Evolutionary conservation across 2,797 vertebrate genomes (phyloP).

Genomic region (Cyclura pinguis): DNA sequence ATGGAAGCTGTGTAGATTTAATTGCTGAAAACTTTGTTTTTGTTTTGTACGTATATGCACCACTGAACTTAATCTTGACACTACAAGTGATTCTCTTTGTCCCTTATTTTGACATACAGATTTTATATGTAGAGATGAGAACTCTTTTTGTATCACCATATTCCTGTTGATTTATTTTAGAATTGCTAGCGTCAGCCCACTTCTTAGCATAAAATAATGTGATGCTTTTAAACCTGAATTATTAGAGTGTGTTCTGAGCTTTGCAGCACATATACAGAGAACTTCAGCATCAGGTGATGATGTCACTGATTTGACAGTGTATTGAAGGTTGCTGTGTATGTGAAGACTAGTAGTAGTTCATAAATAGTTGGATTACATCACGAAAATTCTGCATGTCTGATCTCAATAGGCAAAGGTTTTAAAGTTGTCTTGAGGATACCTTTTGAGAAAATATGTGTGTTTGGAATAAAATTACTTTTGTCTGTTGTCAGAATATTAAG

Average conservation of each 20-base stretch:
- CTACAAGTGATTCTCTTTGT: not conserved
- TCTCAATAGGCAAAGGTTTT: not conserved
- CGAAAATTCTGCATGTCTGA: not conserved
- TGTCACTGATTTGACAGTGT: not conserved
- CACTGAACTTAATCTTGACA: not conserved
- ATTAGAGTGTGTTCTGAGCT: not conserved
- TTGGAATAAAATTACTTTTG: not conserved
- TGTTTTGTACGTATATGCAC: not conserved
- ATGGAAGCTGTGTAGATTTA: not conserved
- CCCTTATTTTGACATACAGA: not conserved
- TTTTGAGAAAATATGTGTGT: not conserved
- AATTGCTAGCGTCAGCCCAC: not conserved
- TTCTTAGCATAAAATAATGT: not conserved
- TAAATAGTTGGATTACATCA: not conserved
- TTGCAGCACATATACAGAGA: not conserved
- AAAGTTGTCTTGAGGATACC: not conserved
- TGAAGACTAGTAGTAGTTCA: not conserved
- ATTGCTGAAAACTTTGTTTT: slow-evolving; percentile 45
- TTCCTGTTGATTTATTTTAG: not conserved
- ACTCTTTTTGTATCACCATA: no score
- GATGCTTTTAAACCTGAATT: not conserved
- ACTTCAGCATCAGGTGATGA: not conserved
- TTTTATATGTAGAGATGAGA: not conserved
- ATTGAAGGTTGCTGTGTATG: not conserved
- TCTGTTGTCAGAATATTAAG: not conserved